Evolutionary conservation across 2,888 invertebrate genomes (phyloP), one percentile per base, ranked within the genome.

Genomic region (Oscheius sp.): DNA sequence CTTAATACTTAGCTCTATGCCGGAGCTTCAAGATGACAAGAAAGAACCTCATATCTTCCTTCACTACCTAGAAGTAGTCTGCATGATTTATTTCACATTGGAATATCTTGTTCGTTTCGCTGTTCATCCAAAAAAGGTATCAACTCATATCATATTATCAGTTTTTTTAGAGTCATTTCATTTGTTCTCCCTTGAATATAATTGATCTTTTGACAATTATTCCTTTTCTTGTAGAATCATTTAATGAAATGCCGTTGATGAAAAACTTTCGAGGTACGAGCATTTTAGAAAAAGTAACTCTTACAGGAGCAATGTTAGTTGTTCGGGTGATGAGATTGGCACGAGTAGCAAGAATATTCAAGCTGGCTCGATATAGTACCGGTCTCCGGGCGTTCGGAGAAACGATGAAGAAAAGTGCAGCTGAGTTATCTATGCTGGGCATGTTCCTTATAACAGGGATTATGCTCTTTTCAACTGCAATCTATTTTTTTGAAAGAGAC

Each of bases 401-500:
- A 44, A 83, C 83, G 24, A 83, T 83, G 83, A 74, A 78, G 62
- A 83, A 82, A 64, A 77, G 79, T 38, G 83, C 82, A n/a, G 82
- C 82, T 0, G 84, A 84, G 65, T 61, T 84, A 38, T 75, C 75
- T n/a, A 84, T 84, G 83, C 73, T 84, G 30, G 83, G 82, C 61
- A 83, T 84, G 82, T 83, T 84, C 66, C 70, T 84, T 8, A 74
- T 82, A 12, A 84, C 83, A 45, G 84, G 82, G 36, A 82, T 84
- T 17, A 84, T 84, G 82, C 73, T 84, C 17, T 84, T 84, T 69
- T 83, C 84, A 14, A 84, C 84, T 1, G 81, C 81, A 0, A 81
- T 82, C 28, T 84, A 84, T 63, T 84, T 84, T 68, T 84, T 84
- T 70, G 84, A 84, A 61, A 57, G 83, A 8, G 84, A 84, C 65